Base-by-base conservation (phyloP, 1,140 invertebrate genomes). In the Diachasmimorpha longicaudata region DNA sequence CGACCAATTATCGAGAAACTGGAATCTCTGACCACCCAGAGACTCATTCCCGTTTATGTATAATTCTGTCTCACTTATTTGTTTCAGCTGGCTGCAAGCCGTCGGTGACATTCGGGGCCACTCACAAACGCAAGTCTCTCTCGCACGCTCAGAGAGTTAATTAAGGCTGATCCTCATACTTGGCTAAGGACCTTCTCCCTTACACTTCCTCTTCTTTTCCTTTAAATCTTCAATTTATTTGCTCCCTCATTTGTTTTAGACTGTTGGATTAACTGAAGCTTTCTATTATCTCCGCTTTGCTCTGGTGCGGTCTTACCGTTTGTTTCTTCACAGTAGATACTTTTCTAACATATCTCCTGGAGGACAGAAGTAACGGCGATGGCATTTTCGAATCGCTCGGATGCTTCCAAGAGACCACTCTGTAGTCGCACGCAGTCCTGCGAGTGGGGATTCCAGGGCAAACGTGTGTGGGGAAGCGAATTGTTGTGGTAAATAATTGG, bases 1-100 rank as follows among this genome's bases (percentile, higher is more conserved):
- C 87, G 87, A 88, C 87, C 87, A 89, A 88, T 89, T 89, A 89
- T 89, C 86, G 86, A 87, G 87, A 88, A 89, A 89, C 87, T 88
- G 88, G 88, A 88, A 88, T 89, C 81, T 81, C 79, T 83, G 86
- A 83, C 86, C 85, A 87, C 86, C 86, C 86, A 88, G 58, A 37
- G 66, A 76, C 67, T 74, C 44, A 48, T 74, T 69, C 42, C 36
- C 75, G 23, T 58, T 31, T 76, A 21, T 67, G n/a, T 70, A 68
- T 52, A 72, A 70, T 55, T 55, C 10, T 63, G 55, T 76, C 76
- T 77, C 75, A 42, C 16, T 78, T 70, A 79, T 76, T 78, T 72
- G 72, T 71, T 72, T 52, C 52, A 46, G 71, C 75, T 79, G 77
- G 19, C 13, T 66, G 39, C 39, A 42, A 42, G 9, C 39, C 39